Evolutionary conservation across 2,113 vertebrate species (phyloP).

Genomic region (Ranitomeya imitator): DNA sequence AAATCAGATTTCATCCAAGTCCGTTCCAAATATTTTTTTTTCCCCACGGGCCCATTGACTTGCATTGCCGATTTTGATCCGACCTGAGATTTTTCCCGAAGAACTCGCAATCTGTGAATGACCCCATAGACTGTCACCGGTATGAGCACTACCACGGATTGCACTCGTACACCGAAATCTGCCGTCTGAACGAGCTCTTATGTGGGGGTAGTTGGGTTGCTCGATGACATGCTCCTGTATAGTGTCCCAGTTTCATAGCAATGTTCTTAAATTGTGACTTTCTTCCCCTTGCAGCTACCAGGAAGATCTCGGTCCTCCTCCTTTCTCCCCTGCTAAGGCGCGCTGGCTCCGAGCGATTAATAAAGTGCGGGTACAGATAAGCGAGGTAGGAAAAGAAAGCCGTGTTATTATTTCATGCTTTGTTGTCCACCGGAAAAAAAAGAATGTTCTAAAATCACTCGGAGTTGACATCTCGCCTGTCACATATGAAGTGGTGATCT

Average conservation of each 20-base stretch:
- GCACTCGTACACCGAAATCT: too few species aligned
- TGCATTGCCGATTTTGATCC: too few species aligned
- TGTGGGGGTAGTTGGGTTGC: too few species aligned
- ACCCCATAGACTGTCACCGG: too few species aligned
- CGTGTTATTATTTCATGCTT: not conserved
- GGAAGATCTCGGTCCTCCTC: constrained; percentile 72
- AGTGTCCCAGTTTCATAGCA: not conserved
- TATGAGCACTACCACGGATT: too few species aligned
- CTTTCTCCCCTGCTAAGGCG: constrained; percentile 83
- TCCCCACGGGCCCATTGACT: too few species aligned
- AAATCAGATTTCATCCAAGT: too few species aligned
- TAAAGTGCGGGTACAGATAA: constrained; percentile 90
- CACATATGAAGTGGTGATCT: not conserved
- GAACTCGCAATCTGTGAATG: too few species aligned
- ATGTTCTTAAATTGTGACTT: not conserved
- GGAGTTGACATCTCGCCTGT: not conserved
- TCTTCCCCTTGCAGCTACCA: constrained; percentile 62
- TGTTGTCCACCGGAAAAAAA: not conserved
- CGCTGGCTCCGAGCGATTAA: constrained; percentile 92
- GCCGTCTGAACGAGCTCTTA: too few species aligned
- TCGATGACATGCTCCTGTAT: too few species aligned
- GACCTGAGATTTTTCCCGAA: too few species aligned
- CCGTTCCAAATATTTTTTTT: too few species aligned
- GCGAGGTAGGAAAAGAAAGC: constrained; percentile 81
- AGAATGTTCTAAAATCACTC: not conserved